These are phyloP conservation scores for Morphnarchus princeps DNA, from an alignment of 2,113 vertebrate species.

Conservation along the genomic window DNA sequence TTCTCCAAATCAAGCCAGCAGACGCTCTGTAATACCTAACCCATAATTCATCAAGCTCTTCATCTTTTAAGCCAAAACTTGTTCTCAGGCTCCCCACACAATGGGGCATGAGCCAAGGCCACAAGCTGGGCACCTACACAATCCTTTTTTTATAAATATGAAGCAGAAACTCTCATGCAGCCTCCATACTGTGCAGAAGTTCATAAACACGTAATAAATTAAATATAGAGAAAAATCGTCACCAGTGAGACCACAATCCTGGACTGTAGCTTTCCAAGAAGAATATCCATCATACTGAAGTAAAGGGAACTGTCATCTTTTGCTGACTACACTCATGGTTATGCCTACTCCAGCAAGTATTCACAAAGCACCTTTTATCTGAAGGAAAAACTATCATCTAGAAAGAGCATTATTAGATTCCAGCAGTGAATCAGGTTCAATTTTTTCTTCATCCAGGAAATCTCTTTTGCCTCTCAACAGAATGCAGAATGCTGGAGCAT, in stretches of 20 bases:
- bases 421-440: background rate
- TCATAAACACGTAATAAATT: constrained; percentile 31
- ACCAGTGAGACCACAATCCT: background rate
- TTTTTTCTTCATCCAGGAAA: background rate
- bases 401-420: background rate
- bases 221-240: background rate
- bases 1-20: constrained; percentile 67
- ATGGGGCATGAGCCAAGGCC: constrained; percentile 47
- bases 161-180: background rate
- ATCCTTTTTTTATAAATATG: constrained; percentile 39
- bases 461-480: constrained; percentile 1
- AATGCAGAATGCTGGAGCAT: background rate
- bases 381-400: constrained; percentile 19
- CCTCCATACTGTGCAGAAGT: constrained; percentile 14
- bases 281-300: constrained; percentile 26
- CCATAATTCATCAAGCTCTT: constrained; percentile 68
- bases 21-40: constrained; percentile 69
- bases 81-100: constrained; percentile 39
- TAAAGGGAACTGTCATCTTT: constrained; percentile 1
- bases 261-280: background rate
- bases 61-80: constrained; percentile 47
- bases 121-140: constrained; percentile 66
- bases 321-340: background rate
- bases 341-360: background rate
- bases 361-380: constrained; percentile 13